Evolutionary conservation across 2,113 vertebrate species (phyloP).

Genomic region (Paramisgurnus dabryanus): DNA sequence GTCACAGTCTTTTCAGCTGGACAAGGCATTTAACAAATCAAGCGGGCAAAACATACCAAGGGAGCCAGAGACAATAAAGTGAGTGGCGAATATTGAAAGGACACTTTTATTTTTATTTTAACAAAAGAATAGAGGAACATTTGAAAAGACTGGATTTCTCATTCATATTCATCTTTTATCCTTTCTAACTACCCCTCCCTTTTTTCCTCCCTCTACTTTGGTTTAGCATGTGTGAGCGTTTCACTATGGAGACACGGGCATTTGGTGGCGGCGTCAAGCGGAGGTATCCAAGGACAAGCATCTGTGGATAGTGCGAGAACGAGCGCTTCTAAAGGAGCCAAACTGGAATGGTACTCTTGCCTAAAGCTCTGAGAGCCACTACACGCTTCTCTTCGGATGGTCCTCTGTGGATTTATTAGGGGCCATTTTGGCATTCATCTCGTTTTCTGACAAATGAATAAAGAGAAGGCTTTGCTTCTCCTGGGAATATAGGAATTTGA

Average conservation of each 20-base stretch:
- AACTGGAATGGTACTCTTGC: conserved; percentile 80
- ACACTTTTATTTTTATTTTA: conserved; percentile 47
- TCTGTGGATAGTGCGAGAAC: conserved; percentile 71
- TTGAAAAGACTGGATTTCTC: conserved; percentile 72
- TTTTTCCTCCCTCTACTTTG: conserved; percentile 61
- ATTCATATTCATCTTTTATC: conserved; percentile 54
- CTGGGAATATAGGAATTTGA: conserved; percentile 69
- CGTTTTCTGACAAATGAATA: conserved; percentile 48
- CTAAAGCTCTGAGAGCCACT: conserved; percentile 63
- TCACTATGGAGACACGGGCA: conserved; percentile 75
- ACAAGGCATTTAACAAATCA: conserved; percentile 49
- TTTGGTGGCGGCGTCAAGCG: conserved; percentile 72
- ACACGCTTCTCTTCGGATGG: conserved; percentile 59
- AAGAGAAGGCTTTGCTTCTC: conserved; percentile 65
- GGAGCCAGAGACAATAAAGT: conserved; percentile 65
- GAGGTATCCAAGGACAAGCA: conserved; percentile 87
- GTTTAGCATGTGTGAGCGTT: conserved; percentile 55
- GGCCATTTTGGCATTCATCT: conserved; percentile 71
- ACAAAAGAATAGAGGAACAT: conserved; percentile 59
- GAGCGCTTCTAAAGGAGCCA: conserved; percentile 72
- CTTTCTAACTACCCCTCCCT: conserved; percentile 41
- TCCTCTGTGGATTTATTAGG: conserved; percentile 72
- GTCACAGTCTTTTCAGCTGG: conserved; percentile 58
- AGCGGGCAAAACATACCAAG: conserved; percentile 58
- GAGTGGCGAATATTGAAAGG: conserved; percentile 55